phyloP scores from a whole-genome alignment of 2,888 invertebrate species.

The Polymixis lichenea region DNA sequence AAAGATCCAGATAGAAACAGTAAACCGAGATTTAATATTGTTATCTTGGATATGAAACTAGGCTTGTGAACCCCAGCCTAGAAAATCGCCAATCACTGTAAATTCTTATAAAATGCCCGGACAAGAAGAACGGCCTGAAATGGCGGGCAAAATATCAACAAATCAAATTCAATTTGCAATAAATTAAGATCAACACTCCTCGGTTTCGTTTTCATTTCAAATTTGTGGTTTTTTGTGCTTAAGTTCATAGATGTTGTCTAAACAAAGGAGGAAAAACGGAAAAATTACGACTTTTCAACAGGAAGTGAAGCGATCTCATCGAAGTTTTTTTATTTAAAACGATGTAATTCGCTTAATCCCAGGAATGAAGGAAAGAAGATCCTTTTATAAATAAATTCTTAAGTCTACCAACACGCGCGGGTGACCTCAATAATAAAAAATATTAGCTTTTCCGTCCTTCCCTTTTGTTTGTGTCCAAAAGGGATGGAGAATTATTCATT shows the following conservation, averaged over 20 bases:
- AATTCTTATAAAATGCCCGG: slow-evolving; percentile 4
- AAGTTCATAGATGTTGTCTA: slow-evolving; percentile 13
- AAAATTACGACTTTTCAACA: slow-evolving; percentile 27
- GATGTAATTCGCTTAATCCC: slow-evolving; percentile 49
- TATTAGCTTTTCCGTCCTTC: slow-evolving; percentile 7
- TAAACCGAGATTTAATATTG: slow-evolving; percentile 15
- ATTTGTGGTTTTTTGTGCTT: slow-evolving; percentile 38
- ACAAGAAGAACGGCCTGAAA: not conserved
- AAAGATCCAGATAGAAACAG: not conserved
- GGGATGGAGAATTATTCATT: slow-evolving; percentile 36
- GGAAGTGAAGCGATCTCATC: slow-evolving; percentile 27
- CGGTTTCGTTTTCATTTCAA: slow-evolving; percentile 37
- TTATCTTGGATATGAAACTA: slow-evolving; percentile 4
- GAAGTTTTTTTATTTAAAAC: slow-evolving; percentile 53
- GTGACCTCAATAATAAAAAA: slow-evolving; percentile 19
- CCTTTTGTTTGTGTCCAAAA: slow-evolving; percentile 21
- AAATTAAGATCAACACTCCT: slow-evolving; percentile 35
- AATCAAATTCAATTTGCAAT: slow-evolving; percentile 49
- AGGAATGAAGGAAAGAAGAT: slow-evolving; percentile 36
- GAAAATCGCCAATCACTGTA: slow-evolving; percentile 8
- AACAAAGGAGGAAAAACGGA: slow-evolving; percentile 36
- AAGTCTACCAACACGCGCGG: slow-evolving; percentile 34
- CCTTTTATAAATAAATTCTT: slow-evolving; percentile 52
- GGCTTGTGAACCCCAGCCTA: not conserved
- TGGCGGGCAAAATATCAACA: slow-evolving; percentile 14